Base-by-base conservation (phyloP, 2,797 vertebrate species). In the Rhyacichthys aspro region DNA sequence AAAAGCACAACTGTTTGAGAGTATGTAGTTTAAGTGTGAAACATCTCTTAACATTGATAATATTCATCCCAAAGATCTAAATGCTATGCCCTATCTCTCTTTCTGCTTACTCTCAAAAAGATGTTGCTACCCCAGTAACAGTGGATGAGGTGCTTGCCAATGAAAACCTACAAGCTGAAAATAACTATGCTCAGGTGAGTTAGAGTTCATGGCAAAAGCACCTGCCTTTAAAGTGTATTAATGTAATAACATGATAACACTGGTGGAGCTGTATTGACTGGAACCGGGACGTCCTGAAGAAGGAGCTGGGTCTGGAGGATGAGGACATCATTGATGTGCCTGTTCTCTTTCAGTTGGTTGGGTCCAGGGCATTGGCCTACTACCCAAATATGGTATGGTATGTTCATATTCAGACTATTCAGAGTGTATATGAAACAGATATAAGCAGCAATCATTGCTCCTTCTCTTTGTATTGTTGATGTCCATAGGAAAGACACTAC, bases 301-400 rank as follows among this genome's bases (percentile, higher is more conserved):
- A 67, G 64, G 95, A 98, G 74, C 90, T 98, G 67, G 96, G 93
- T 14, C 87, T 98, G 68, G 90, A 76, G 0, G 95, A 97, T 1
- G 83, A 66, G 0, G 96, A 98, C 86, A 96, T 98, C 43, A 89
- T 98, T 0, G 96, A 98, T 72, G 67, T 98, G 61, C 96, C 96
- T 0, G 93, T 96, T 74, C 93, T 97, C 47, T 98, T 96, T 85
- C 60, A 84, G 52, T 4, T 93, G 3, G 0, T 0, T 2, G 5
- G 34, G 0, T 28, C 11, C 16, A 81, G 83, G 78, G 95, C 95
- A 0, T 77, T 84, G 0, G 94, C 96, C 10, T 92, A 90, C 58
- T 97, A 95, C 84, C 96, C 96, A 0, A 91, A 98, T 78, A 93
- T 97, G 95, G 96, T 97, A 67, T 76, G 80, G 62, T 46, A 11